Evolutionary conservation across 2,113 vertebrate genomes (phyloP).

Genomic region (Peucedramus taeniatus): DNA sequence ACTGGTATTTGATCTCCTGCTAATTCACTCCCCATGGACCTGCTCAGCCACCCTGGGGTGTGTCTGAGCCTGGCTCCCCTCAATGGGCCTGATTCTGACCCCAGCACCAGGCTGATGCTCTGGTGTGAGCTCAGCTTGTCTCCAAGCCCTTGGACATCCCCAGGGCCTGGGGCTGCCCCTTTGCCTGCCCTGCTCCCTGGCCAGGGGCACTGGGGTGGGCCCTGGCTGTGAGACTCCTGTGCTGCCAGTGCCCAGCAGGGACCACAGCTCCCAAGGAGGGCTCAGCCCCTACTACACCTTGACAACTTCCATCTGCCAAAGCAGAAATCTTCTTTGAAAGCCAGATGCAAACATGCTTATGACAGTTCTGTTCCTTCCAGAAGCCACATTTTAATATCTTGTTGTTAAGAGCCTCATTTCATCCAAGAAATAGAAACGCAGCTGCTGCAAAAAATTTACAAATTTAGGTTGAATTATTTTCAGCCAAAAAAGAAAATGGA

Average conservation of each 20-base stretch:
- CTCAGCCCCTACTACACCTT: not conserved
- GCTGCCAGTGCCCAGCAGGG: not conserved
- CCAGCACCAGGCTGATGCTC: not conserved
- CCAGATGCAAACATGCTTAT: not conserved
- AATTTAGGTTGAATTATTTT: not conserved
- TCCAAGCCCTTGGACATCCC: fast-evolving
- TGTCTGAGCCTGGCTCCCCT: not conserved
- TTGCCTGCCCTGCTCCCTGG: not conserved
- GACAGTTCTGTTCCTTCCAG: not conserved
- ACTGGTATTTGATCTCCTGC: not conserved
- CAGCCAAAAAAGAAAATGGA: not conserved
- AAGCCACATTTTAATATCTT: not conserved
- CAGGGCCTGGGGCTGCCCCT: fast-evolving
- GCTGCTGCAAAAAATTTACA: not conserved
- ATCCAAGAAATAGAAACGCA: not conserved
- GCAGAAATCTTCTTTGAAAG: not conserved
- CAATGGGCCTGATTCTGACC: not conserved
- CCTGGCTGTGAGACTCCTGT: not conserved
- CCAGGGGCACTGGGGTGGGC: fast-evolving
- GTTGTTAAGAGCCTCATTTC: not conserved
- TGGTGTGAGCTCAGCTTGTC: not conserved
- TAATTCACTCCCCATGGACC: not conserved
- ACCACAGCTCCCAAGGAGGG: too few relatives aligned
- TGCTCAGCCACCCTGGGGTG: not conserved
- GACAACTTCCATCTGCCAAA: not conserved